Conservation (phyloP, 2,797 vertebrate species). For the Lagocephalus sceleratus region DNA sequence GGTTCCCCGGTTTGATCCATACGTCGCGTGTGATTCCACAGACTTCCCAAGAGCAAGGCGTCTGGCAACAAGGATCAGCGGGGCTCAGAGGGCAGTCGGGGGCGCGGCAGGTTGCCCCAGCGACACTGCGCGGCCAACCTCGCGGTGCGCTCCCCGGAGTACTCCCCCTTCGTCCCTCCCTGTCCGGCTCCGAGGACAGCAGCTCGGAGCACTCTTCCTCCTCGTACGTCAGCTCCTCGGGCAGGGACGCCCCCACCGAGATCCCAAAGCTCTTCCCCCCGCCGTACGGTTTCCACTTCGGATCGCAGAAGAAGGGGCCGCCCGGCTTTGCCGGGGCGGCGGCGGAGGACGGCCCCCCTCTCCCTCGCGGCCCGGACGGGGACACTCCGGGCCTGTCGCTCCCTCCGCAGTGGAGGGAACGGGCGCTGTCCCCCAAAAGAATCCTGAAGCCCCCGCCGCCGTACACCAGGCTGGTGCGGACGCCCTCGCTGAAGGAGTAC, state of each 20-base stretch:
- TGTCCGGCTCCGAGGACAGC: constrained; percentile 85
- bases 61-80: constrained; percentile 47
- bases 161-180: constrained; percentile 70
- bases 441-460: constrained; percentile 73
- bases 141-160: constrained; percentile 72
- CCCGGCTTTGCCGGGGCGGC: constrained; percentile 16
- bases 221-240: constrained; percentile 77
- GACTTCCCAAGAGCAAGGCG: constrained; percentile 74
- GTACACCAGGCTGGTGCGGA: constrained; percentile 78
- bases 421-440: constrained; percentile 43
- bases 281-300: constrained; percentile 75
- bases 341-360: constrained; percentile 28
- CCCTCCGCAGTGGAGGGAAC: constrained; percentile 57
- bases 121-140: constrained; percentile 75
- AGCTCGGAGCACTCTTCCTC: constrained; percentile 83
- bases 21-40: constrained; percentile 49
- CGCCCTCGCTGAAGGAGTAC: constrained; percentile 84
- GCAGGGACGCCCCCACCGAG: constrained; percentile 63
- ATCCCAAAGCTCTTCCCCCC: constrained; percentile 73
- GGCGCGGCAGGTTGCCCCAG: constrained; percentile 69
- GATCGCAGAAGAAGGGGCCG: constrained; percentile 47
- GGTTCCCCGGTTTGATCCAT: no score
- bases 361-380: constrained; percentile 40
- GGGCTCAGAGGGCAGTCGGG: constrained; percentile 58
- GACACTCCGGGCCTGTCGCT: constrained; percentile 51